Evolutionary conservation across 2,797 vertebrate species (phyloP).

Genomic region (Schizopygopsis pylzovi): DNA sequence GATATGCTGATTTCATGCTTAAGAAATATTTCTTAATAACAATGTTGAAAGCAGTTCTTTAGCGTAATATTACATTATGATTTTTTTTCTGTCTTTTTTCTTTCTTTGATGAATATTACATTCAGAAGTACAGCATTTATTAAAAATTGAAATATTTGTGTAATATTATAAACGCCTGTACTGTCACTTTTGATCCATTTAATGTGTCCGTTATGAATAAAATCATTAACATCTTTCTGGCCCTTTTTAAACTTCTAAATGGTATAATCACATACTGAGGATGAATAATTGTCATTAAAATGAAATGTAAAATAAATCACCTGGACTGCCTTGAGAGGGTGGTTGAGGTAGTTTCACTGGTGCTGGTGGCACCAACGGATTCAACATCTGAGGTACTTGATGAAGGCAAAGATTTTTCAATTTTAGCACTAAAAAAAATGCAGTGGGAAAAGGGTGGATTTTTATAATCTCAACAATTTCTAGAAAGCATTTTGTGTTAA

Average conservation of each 20-base stretch:
- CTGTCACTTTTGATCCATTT: not conserved
- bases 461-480: not conserved
- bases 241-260: not conserved
- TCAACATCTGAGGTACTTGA: slow-evolving; percentile 93
- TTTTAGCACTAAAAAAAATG: slow-evolving; percentile 73
- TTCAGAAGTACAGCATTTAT: not conserved
- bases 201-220: not conserved
- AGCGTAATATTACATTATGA: not conserved
- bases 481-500: slow-evolving; percentile 9
- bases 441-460: not conserved
- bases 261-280: not conserved
- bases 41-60: not conserved
- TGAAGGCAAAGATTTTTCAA: slow-evolving; percentile 85
- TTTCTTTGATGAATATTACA: not conserved
- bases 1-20: not conserved
- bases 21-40: not conserved
- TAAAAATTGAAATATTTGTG: not conserved
- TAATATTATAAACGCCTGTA: not conserved
- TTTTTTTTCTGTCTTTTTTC: not conserved
- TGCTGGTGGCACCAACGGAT: slow-evolving; percentile 90
- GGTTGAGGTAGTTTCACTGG: slow-evolving; percentile 99
- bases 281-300: not conserved
- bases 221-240: not conserved
- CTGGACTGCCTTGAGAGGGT: slow-evolving; percentile 93
- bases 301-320: slow-evolving; percentile 66